These are phyloP conservation scores for Arrhopalites spinosus DNA, from an alignment of 2,888 invertebrate species.

Conservation along the genomic window DNA sequence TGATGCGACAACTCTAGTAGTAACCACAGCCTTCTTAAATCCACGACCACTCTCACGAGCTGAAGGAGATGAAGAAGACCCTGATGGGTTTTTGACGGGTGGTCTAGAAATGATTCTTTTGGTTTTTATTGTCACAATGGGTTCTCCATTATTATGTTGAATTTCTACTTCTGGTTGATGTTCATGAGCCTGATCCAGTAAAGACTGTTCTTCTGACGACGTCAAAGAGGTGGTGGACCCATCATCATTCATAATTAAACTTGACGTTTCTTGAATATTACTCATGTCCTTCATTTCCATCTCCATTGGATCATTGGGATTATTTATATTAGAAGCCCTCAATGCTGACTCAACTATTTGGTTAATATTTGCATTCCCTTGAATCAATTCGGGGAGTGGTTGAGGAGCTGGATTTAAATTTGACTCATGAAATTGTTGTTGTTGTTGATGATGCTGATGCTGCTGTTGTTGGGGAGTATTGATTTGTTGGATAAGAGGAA, in stretches of 20 bases:
- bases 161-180: slow-evolving; percentile 30
- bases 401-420: background rate
- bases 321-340: background rate
- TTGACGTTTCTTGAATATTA: background rate
- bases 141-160: slow-evolving; percentile 23
- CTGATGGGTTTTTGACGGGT: too few relatives aligned
- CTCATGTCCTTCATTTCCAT: background rate
- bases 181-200: slow-evolving; percentile 22
- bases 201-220: slow-evolving; percentile 3
- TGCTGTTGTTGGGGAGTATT: background rate
- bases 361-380: background rate
- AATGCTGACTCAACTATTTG: background rate
- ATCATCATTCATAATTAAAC: background rate
- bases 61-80: background rate
- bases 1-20: slow-evolving; percentile 17
- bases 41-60: background rate
- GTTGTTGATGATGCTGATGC: background rate
- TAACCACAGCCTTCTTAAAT: slow-evolving; percentile 10
- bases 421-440: slow-evolving; percentile 20
- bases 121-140: slow-evolving; percentile 24
- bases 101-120: background rate
- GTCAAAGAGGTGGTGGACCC: slow-evolving; percentile 7
- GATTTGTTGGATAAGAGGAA: too few relatives aligned
- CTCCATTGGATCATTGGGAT: background rate
- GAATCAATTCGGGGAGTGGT: background rate